phyloP scores from a whole-genome alignment of 2,888 invertebrate species.

The Schrankia costaestrigalis region DNA sequence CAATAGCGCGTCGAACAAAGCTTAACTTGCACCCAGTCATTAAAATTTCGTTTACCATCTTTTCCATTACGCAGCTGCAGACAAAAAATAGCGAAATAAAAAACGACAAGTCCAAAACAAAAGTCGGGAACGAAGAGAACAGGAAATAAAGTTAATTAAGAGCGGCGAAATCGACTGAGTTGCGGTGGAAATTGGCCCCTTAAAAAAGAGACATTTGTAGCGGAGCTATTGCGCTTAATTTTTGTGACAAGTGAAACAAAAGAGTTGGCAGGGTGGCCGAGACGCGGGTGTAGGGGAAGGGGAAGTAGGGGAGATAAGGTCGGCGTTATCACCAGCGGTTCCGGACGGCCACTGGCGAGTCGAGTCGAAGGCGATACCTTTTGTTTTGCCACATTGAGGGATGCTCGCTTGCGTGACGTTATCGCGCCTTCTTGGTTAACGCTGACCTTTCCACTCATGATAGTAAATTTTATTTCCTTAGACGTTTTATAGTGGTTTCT shows the following conservation, averaged over 20 bases:
- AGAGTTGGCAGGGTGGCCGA: conserved; percentile 69
- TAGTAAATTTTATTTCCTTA: conserved; percentile 71
- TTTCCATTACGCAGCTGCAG: conserved; percentile 77
- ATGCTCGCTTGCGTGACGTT: conserved; percentile 75
- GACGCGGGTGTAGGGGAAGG: conserved; percentile 38
- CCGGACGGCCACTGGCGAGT: conserved; percentile 73
- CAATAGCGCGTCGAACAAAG: conserved; percentile 70
- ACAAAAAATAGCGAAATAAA: conserved; percentile 77
- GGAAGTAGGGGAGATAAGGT: conserved; percentile 67
- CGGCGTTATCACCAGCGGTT: conserved; percentile 69
- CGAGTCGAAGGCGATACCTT: conserved; percentile 77
- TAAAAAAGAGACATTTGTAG: conserved; percentile 80
- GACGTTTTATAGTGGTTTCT: conserved; percentile 59
- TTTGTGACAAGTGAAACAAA: conserved; percentile 81
- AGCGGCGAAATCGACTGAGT: conserved; percentile 80
- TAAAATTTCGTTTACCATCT: conserved; percentile 80
- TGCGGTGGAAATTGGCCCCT: conserved; percentile 79
- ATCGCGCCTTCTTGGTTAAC: conserved; percentile 58
- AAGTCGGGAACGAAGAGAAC: conserved; percentile 75
- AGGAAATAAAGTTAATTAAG: conserved; percentile 81
- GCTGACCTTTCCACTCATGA: conserved; percentile 72
- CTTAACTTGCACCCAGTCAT: conserved; percentile 75
- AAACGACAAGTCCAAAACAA: conserved; percentile 74
- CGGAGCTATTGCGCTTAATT: conserved; percentile 79
- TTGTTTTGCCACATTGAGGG: conserved; percentile 77